Base-by-base conservation (phyloP, 2,797 vertebrate species). In the Cyprinella venusta region DNA sequence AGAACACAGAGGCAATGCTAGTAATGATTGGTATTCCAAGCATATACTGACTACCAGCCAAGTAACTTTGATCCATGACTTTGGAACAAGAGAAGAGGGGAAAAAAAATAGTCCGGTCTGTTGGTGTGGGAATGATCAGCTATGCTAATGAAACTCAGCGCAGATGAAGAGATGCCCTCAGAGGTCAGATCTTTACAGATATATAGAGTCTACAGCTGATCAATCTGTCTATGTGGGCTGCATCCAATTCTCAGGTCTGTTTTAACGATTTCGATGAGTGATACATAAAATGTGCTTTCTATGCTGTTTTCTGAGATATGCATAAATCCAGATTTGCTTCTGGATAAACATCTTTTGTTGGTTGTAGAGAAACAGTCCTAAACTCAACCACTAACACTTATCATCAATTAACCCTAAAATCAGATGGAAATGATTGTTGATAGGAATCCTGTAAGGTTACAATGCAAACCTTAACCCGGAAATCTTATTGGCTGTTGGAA, bases 1-100 rank as follows among this genome's bases (percentile, higher is more conserved):
- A 45, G 59, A 79, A 36, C 48, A 81, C 13, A 80, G 71, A 70
- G 81, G 70, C 50, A 84, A 30, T 21, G 61, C 59, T 80, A 76
- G 36, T 68, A 36, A 81, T 61, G 71, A 86, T 77, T 80, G 48
- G 77, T 82, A 82, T 84, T 84, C 82, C 16, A 50, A 81, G 67
- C 52, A 50, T 78, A 78, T 75, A 78, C 61, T 21, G 56, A 65
- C 40, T n/a, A 79, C 48, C 76, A 72, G 67, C 67, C 84, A 36
- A 84, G 67, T 85, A 83, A 87, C 88, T 88, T 88, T 90, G 89
- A 90, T 88, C 87, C 82, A 80, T 89, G 86, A 86, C 81, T 85
- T 84, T 86, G 86, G 85, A 82, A 71, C 74, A 48, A 61, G 74
- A 77, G 42, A 63, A 69, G 74, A 85, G 71, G 40, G 40, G 59